Conservation (phyloP, 2,797 vertebrate genomes). For the Pachyuromys duprasi region DNA sequence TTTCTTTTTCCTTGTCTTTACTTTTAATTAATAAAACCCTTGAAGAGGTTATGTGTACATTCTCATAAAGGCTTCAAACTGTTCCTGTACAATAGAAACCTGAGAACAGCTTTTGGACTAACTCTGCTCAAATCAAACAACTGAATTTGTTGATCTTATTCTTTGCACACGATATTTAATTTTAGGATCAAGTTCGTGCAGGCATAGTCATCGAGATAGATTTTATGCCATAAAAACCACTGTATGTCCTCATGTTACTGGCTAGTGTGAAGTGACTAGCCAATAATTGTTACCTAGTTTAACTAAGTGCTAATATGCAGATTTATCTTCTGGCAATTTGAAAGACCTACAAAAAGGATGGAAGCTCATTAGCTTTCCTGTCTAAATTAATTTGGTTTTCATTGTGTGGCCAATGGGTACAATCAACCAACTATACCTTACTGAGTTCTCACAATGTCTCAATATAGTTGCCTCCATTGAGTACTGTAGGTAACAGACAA, state of each 20-base stretch:
- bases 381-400: neutral
- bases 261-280: neutral
- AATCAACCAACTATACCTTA: neutral
- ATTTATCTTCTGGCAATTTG: neutral
- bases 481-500: neutral
- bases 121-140: constrained; percentile 16
- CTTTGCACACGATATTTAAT: constrained; percentile 18
- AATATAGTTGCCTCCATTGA: neutral
- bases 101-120: constrained; percentile 18
- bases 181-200: neutral
- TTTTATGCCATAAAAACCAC: neutral
- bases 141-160: neutral
- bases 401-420: neutral
- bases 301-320: neutral
- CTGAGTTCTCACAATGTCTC: neutral
- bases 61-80: neutral
- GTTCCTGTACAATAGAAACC: neutral
- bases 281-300: neutral
- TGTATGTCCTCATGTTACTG: neutral
- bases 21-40: constrained; percentile 51
- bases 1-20: neutral
- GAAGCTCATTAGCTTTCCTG: constrained; percentile 1
- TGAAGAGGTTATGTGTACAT: neutral
- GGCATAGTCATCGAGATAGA: neutral
- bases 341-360: neutral